These are phyloP conservation scores for Solenodon paradoxus DNA, from an alignment of 2,113 vertebrate genomes.

Conservation along the genomic window DNA sequence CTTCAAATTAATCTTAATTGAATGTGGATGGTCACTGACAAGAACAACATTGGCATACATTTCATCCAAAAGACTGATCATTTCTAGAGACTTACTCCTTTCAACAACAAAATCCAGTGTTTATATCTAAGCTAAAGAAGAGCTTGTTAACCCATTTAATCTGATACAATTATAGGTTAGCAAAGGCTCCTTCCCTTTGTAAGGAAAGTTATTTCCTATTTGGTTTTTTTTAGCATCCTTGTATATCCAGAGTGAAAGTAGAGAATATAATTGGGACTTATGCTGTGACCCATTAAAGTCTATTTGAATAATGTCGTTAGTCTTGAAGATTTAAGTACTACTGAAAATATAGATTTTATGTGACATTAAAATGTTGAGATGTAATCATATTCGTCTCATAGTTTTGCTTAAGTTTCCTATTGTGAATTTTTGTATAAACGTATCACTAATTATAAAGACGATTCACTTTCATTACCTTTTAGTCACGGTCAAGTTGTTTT, in stretches of 20 bases:
- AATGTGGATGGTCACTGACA: background rate
- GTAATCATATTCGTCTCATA: background rate
- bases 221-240: background rate
- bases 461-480: background rate
- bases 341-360: background rate
- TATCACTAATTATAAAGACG: background rate
- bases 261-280: background rate
- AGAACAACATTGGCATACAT: background rate
- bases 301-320: background rate
- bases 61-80: background rate
- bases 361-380: slow-evolving; percentile 1
- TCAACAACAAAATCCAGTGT: background rate
- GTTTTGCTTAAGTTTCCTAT: background rate
- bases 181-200: background rate
- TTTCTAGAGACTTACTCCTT: background rate
- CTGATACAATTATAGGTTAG: background rate
- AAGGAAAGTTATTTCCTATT: background rate
- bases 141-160: background rate
- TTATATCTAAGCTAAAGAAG: background rate
- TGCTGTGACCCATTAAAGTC: background rate
- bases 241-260: background rate
- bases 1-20: background rate
- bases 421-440: background rate
- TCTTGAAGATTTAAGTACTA: background rate
- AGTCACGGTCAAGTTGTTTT: background rate